Evolutionary conservation across 2,888 invertebrate genomes (phyloP), one percentile per base, ranked within the genome.

Genomic region (Apantesis nais): DNA sequence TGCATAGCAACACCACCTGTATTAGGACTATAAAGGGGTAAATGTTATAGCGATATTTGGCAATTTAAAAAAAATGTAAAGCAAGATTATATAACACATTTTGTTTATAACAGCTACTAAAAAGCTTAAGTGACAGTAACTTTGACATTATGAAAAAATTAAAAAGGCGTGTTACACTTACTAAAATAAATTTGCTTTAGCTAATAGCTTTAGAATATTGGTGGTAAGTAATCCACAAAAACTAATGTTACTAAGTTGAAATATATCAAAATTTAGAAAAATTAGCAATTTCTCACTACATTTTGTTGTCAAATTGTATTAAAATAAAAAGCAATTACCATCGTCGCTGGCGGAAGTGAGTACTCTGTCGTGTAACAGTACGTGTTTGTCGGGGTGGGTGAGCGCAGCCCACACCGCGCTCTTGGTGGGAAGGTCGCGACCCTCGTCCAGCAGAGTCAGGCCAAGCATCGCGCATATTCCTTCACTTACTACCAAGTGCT

Each of bases 351-450:
- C 97, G 16, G 97, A 95, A 22, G 96, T 87, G 60, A 99, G 93
- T 88, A 97, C 97, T 84, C 98, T 97, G 79, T 99, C 98, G 67
- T 97, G 97, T 63, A 98, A 96, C 88, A 99, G 97, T 71, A 97
- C 94, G 85, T 97, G 97, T 84, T 97, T 97, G 71, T 97, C 97
- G 83, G 96, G 95, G 89, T 98, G 97, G 60, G 96, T 86, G n/a
- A 98, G 92, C 64, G 97, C 95, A 58, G 95, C 96, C 97, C 98
- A 98, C 79, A 97, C 92, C 58, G 93, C 90, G 52, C 92, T 71
- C 44, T 69, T 73, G 66, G 76, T 2, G 5, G 89, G 81, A 83
- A 91, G 86, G 80, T 79, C 75, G 71, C 86, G 83, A 31, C 63
- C 58, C 9, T 11, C 37, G 85, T 91, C 93, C 83, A 91, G 84